Conservation (phyloP, 2,888 invertebrate genomes). For the Caenorhabditis sp. region DNA sequence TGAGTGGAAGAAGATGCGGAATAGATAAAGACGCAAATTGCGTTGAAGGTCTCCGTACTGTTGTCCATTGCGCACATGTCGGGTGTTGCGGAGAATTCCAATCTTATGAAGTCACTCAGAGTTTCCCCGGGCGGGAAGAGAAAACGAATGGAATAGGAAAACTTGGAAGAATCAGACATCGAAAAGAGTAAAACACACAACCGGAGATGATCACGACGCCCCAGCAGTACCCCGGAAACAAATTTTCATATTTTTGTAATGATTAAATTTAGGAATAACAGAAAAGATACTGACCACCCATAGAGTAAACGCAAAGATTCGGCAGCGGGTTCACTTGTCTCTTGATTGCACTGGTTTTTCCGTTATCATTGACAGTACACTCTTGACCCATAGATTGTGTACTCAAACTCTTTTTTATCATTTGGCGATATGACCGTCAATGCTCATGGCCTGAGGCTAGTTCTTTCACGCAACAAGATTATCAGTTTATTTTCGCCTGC, state of each 20-base stretch:
- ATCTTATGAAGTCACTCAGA: background rate
- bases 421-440: background rate
- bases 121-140: slow-evolving; percentile 3
- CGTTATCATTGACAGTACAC: slow-evolving; percentile 8
- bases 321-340: background rate
- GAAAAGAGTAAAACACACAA: slow-evolving; percentile 10
- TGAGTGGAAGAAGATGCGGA: slow-evolving; percentile 40
- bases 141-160: slow-evolving; percentile 5
- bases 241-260: background rate
- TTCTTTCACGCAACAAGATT: slow-evolving; percentile 26
- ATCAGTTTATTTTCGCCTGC: slow-evolving; percentile 37
- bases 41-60: slow-evolving; percentile 53
- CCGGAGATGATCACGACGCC: slow-evolving; percentile 11
- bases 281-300: background rate
- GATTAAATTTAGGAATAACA: background rate
- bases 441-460: slow-evolving; percentile 6
- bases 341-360: slow-evolving; percentile 9
- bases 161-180: slow-evolving; percentile 16
- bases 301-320: background rate
- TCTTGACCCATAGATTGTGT: slow-evolving; percentile 13
- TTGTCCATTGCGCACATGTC: slow-evolving; percentile 21
- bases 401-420: slow-evolving; percentile 31
- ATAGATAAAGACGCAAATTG: slow-evolving; percentile 61
- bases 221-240: slow-evolving; percentile 7
- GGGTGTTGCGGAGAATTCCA: slow-evolving; percentile 19